These are phyloP conservation scores for Scrobipalpa atriplicella DNA, from an alignment of 2,888 invertebrate species.

Conservation along the genomic window DNA sequence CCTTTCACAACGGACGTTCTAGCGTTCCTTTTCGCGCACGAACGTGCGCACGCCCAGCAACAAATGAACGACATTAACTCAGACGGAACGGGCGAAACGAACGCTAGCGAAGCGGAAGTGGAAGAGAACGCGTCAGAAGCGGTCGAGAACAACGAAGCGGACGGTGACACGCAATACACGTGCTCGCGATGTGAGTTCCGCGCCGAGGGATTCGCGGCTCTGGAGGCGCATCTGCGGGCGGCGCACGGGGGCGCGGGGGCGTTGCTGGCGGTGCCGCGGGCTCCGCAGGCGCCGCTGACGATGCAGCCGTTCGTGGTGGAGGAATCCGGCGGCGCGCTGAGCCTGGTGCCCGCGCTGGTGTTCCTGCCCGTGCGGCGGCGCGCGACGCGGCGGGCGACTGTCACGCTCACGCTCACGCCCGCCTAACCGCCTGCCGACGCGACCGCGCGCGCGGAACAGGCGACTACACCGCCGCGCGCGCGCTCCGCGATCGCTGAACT, in stretches of 20 bases:
- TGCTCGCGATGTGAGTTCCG: conserved; percentile 78
- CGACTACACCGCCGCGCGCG: conserved; percentile 64
- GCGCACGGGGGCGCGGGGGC: conserved; percentile 79
- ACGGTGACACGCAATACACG: conserved; percentile 64
- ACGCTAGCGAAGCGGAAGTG: conserved; percentile 43
- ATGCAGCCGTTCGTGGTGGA: conserved; percentile 97
- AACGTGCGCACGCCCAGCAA: conserved; percentile 88
- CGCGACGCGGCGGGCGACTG: conserved; percentile 92
- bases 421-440: conserved; percentile 82
- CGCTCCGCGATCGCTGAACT: conserved; percentile 76
- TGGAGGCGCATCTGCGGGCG: conserved; percentile 76
- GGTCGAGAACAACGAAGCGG: conserved; percentile 42
- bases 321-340: conserved; percentile 80
- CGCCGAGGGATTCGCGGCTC: conserved; percentile 73
- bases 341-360: conserved; percentile 95
- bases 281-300: conserved; percentile 86
- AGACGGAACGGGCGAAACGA: conserved; percentile 33
- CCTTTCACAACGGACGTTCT: conserved; percentile 94
- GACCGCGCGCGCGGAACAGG: conserved; percentile 56
- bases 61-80: conserved; percentile 39
- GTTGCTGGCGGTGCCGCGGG: conserved; percentile 83
- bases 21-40: conserved; percentile 96
- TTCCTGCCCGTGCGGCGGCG: conserved; percentile 96
- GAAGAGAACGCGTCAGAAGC: conserved; percentile 17
- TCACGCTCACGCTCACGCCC: conserved; percentile 96